These are phyloP conservation scores for Eublepharis macularius DNA, from an alignment of 2,113 vertebrate species.

Conservation along the genomic window DNA sequence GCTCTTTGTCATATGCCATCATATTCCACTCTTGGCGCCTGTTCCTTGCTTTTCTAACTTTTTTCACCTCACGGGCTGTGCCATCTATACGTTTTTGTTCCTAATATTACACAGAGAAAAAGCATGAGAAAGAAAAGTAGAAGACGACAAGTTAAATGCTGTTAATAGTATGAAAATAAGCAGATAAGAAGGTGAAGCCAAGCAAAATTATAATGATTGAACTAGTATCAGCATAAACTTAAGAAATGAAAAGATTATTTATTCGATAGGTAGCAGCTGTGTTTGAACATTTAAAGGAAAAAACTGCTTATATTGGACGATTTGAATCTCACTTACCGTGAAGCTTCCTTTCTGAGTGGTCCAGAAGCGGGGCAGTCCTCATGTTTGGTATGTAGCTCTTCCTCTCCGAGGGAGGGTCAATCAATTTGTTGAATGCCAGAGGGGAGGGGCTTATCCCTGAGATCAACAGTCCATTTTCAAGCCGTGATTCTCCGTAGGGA, in stretches of 20 bases:
- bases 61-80: conserved; percentile 98
- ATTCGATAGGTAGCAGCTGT: neutral
- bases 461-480: no score
- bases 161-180: conserved; percentile 63
- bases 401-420: no score
- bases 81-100: conserved; percentile 96
- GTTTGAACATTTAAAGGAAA: neutral
- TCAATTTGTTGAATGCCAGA: no score
- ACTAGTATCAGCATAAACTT: neutral
- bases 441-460: no score
- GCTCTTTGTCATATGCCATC: conserved; percentile 99
- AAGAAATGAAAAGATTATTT: neutral
- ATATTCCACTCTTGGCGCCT: conserved; percentile 99
- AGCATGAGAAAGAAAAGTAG: conserved; percentile 72
- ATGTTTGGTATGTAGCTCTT: no score
- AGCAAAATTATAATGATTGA: conserved; percentile 9
- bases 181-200: conserved; percentile 51
- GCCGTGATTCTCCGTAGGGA: no score
- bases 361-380: no score
- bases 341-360: no score
- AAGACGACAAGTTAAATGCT: conserved; percentile 75
- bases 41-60: conserved; percentile 98
- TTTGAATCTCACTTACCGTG: no score
- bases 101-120: conserved; percentile 75
- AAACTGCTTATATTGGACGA: neutral